Evolutionary conservation across 2,113 vertebrate genomes (phyloP).

Genomic region (Corydoras maculifer): DNA sequence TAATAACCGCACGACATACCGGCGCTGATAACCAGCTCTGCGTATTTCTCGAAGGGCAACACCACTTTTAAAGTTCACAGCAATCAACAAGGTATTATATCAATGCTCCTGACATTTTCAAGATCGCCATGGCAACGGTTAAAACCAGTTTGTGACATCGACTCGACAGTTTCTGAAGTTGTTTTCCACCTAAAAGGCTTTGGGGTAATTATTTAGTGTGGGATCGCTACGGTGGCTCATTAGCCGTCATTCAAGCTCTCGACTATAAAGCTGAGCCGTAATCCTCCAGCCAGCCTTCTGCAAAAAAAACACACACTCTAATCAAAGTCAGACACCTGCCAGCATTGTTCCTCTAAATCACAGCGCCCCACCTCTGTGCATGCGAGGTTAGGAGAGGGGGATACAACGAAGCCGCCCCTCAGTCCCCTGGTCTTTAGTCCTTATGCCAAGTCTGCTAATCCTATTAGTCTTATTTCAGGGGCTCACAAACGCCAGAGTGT

Average conservation of each 20-base stretch:
- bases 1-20: too few relatives aligned
- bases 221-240: constrained; percentile 13
- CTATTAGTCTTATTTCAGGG: constrained; percentile 58
- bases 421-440: constrained; percentile 23
- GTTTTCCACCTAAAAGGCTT: not conserved
- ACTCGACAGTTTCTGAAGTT: not conserved
- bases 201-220: not conserved
- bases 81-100: not conserved
- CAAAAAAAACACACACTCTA: not conserved
- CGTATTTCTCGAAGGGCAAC: too few relatives aligned
- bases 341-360: constrained; percentile 45
- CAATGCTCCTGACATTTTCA: too few relatives aligned
- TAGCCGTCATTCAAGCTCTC: constrained; percentile 31
- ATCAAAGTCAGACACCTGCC: constrained; percentile 49
- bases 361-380: constrained; percentile 41
- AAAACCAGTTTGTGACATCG: not conserved
- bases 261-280: constrained; percentile 46
- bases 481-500: constrained; percentile 17
- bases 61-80: too few relatives aligned
- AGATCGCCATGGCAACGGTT: not conserved
- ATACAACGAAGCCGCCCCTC: constrained; percentile 8
- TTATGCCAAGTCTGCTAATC: constrained; percentile 49
- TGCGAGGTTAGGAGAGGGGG: constrained; percentile 17
- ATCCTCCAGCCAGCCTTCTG: constrained; percentile 36
- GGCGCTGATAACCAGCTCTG: too few relatives aligned